Percentiles rank a stretch among this genome's conserved stretches.
phyloP scores from a whole-genome alignment of 2,797 vertebrate species.

The Molothrus ater region DNA sequence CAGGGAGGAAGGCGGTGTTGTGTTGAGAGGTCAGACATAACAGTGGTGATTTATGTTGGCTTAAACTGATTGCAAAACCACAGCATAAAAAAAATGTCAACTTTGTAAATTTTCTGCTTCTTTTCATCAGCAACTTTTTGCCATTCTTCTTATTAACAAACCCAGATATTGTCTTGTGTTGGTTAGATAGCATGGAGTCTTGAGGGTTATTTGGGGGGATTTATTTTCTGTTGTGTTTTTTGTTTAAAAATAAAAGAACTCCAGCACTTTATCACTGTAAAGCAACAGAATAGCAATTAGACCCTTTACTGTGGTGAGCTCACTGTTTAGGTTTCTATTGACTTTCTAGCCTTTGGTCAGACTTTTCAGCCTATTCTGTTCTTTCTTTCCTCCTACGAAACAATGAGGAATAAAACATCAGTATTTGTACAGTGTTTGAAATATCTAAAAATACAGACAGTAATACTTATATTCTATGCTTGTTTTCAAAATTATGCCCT shows the following conservation, averaged over 20 bases:
- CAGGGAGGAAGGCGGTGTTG: background rate
- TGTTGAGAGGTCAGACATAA: background rate
- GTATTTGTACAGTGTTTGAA: background rate
- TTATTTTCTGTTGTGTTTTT: background rate
- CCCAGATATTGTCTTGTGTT: background rate
- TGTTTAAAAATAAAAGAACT: background rate
- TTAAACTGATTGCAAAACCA: background rate
- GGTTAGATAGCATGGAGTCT: background rate
- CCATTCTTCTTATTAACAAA: background rate
- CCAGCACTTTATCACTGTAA: background rate
- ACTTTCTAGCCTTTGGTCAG: background rate
- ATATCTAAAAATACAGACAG: background rate
- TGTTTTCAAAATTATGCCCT: background rate
- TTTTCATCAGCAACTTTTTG: background rate
- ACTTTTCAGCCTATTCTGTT: background rate
- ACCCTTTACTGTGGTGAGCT: background rate
- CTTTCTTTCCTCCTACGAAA: background rate
- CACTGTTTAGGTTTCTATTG: background rate
- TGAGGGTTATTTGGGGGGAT: fast-evolving
- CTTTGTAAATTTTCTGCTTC: background rate
- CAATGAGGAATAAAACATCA: background rate
- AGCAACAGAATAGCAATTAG: background rate
- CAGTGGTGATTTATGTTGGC: background rate
- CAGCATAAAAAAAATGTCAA: background rate
- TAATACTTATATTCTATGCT: background rate